A percentile compares a stretch with the other conserved stretches of the same genome.
Evolutionary conservation across 2,113 vertebrate species (phyloP).

Genomic region (Crotophaga sulcirostris): DNA sequence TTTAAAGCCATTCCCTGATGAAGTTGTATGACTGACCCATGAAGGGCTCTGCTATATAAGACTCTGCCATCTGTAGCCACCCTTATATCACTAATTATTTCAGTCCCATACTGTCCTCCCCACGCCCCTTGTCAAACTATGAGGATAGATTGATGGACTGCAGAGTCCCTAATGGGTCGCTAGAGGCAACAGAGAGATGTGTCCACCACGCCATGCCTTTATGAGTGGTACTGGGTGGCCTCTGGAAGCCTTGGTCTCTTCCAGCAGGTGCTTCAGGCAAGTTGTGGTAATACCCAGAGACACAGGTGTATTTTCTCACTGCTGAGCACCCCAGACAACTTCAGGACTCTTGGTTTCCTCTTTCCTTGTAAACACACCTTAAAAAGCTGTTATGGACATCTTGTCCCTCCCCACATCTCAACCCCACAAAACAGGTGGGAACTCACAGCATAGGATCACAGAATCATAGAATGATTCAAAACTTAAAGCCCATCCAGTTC

Average conservation of each 20-base stretch:
- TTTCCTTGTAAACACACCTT: background rate
- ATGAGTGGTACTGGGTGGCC: background rate
- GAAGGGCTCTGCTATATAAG: background rate
- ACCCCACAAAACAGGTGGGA: background rate
- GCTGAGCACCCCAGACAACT: background rate
- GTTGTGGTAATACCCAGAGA: background rate
- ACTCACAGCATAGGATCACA: background rate
- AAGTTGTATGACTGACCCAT: background rate
- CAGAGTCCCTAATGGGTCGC: accelerated
- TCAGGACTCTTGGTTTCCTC: background rate
- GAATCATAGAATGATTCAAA: no score
- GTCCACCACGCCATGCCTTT: background rate
- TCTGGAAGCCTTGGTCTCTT: background rate
- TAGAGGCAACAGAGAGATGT: background rate
- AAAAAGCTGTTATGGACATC: background rate
- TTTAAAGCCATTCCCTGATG: no score
- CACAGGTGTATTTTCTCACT: background rate
- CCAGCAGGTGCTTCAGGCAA: accelerated
- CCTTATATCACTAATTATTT: accelerated
- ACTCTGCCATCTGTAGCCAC: background rate
- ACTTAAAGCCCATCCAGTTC: no score
- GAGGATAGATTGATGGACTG: background rate
- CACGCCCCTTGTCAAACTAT: accelerated
- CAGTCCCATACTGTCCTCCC: background rate
- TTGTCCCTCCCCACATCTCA: background rate